Evolutionary conservation across 2,888 invertebrate species (phyloP), one percentile per base, ranked within the genome.

Genomic region (Crossocerus cetratus): DNA sequence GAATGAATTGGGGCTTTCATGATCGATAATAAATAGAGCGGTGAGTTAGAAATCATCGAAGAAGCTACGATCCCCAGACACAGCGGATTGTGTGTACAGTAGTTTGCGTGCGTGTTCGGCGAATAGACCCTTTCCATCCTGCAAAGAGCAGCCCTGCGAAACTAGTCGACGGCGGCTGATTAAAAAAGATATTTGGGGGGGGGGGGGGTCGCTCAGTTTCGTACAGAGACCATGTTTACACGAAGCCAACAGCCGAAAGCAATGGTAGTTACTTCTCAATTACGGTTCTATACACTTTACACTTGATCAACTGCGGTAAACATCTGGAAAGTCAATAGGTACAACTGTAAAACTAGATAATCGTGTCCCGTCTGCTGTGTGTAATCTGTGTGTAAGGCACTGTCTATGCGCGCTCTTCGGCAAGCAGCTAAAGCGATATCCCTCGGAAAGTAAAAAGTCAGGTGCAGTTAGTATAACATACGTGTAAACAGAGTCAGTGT

Each of bases 151-250:
- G 2, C 32, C 8, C 32, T 3, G 32, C 11, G 11, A 32, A 32
- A 11, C 8, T 4, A 32, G 8, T 4, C 8, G 11, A 32, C 11
- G 4, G 32, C 8, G 32, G 32, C 32, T 32, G 32, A 32, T 11
- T 32, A 32, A 32, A 32, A 32, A 11, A n/a, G n/a, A n/a, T n/a
- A 32, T 32, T 32, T n/a, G n/a, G n/a, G 43, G 43, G 5, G 43
- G 5, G 43, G 49, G n/a, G 16, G 16, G 14, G 49, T 44, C 42
- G n/a, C 57, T 65, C 13, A 60, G 58, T 58, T 69, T 69, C 54
- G n/a, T 74, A 77, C 80, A 80, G 64, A 76, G 80, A 80, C 80
- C 76, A 80, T 80, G 80, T 80, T 80, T 80, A 80, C 80, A 80
- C 80, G 80, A 74, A 69, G 74, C 66, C 76, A 74, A 60, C 67